Conservation (phyloP, 35 echinoderm and acorn worm genomes). For the Ophiothrix spiculata region DNA sequence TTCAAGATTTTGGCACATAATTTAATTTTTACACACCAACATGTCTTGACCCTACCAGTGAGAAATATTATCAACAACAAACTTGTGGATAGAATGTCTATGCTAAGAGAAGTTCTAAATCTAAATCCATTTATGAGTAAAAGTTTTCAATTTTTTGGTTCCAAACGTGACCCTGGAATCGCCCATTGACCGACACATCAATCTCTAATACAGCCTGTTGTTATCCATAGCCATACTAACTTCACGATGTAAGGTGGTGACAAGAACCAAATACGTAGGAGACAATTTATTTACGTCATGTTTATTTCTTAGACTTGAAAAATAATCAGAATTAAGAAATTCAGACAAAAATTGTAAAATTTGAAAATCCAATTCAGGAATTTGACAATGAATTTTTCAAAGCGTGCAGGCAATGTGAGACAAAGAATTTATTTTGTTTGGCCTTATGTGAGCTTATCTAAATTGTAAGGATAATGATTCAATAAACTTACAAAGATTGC, state of each 20-base stretch:
- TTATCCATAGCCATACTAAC: not conserved
- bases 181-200: not conserved
- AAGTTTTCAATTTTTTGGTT: too few species aligned
- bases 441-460: too few species aligned
- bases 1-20: too few species aligned
- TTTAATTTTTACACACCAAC: too few species aligned
- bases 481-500: constrained; percentile 85
- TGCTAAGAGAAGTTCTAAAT: too few species aligned
- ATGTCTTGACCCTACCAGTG: too few species aligned
- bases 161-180: too few species aligned
- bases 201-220: not conserved
- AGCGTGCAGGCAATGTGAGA: not conserved
- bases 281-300: not conserved
- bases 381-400: not conserved
- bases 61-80: too few species aligned
- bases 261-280: not conserved
- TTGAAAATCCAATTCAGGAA: not conserved
- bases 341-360: not conserved
- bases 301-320: too few species aligned
- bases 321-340: not conserved
- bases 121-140: too few species aligned
- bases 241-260: not conserved
- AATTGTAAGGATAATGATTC: too few species aligned
- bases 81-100: too few species aligned
- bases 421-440: not conserved